These are phyloP conservation scores for Glaucopsyche alexis DNA, from an alignment of 2,888 invertebrate genomes.

Conservation along the genomic window DNA sequence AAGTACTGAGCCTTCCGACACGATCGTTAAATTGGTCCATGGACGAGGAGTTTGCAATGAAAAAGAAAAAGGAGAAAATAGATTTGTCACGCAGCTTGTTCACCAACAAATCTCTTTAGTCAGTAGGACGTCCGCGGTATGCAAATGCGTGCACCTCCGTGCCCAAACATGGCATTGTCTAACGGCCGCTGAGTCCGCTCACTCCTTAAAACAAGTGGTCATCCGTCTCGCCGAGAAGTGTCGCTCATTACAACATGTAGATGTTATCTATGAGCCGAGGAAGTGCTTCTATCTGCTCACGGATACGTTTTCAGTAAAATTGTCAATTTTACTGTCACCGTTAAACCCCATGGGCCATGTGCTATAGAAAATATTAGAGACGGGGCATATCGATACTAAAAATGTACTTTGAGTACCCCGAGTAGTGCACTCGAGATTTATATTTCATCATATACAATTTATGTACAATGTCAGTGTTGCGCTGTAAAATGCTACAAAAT, in stretches of 20 bases:
- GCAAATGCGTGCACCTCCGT: conserved; percentile 25
- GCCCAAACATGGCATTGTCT: conserved; percentile 24
- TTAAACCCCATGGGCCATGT: no score
- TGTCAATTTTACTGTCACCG: background rate
- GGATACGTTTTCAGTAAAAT: conserved; percentile 20
- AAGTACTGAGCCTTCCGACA: background rate
- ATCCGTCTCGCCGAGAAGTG: conserved; percentile 23
- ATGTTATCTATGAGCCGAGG: background rate
- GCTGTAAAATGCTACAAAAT: no score
- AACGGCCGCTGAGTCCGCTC: conserved; percentile 28
- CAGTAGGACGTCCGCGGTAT: conserved; percentile 22
- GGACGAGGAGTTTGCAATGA: background rate
- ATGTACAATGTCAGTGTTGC: no score
- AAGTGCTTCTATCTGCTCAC: background rate
- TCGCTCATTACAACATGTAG: conserved; percentile 10
- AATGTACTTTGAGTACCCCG: no score
- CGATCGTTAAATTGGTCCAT: background rate
- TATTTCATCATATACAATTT: no score
- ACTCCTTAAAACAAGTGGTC: conserved; percentile 26
- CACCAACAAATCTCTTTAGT: conserved; percentile 24
- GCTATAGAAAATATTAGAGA: no score
- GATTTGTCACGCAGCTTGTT: conserved; percentile 18
- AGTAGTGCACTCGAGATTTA: no score
- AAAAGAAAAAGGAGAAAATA: conserved; percentile 14
- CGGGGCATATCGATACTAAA: no score